These are phyloP conservation scores for Melanostoma scalare DNA, from an alignment of 2,888 invertebrate species.

Conservation along the genomic window DNA sequence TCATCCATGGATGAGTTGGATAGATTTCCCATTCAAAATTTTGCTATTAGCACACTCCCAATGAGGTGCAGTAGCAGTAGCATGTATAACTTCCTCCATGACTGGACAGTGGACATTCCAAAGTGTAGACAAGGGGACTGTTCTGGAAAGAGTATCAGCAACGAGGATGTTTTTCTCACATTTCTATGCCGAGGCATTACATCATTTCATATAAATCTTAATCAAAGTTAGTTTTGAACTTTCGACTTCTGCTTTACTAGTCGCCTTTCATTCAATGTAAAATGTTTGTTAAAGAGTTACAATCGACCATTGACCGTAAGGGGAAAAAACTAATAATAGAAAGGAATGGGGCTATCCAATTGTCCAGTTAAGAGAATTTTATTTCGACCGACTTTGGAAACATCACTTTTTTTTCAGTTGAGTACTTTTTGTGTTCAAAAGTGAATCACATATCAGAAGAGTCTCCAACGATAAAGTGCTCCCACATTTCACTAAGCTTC, in stretches of 20 bases:
- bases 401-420: too few species aligned
- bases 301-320: conserved; percentile 23
- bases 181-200: conserved; percentile 36
- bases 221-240: conserved; percentile 73
- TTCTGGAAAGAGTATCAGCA: neutral
- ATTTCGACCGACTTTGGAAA: too few species aligned
- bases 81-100: conserved; percentile 16
- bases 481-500: too few species aligned
- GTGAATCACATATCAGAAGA: too few species aligned
- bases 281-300: conserved; percentile 64
- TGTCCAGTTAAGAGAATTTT: too few species aligned
- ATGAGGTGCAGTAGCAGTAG: conserved; percentile 16
- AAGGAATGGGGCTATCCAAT: neutral
- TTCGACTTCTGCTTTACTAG: conserved; percentile 52
- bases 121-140: conserved; percentile 20
- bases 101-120: conserved; percentile 16
- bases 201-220: conserved; percentile 71
- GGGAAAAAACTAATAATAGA: conserved; percentile 9
- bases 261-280: conserved; percentile 61
- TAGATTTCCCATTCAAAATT: conserved; percentile 49
- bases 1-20: conserved; percentile 8
- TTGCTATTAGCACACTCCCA: conserved; percentile 33
- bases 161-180: conserved; percentile 18
- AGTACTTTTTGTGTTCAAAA: too few species aligned
- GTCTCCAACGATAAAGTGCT: too few species aligned